Base-by-base conservation (phyloP, 2,888 invertebrate genomes). In the Galerucella pusilla region DNA sequence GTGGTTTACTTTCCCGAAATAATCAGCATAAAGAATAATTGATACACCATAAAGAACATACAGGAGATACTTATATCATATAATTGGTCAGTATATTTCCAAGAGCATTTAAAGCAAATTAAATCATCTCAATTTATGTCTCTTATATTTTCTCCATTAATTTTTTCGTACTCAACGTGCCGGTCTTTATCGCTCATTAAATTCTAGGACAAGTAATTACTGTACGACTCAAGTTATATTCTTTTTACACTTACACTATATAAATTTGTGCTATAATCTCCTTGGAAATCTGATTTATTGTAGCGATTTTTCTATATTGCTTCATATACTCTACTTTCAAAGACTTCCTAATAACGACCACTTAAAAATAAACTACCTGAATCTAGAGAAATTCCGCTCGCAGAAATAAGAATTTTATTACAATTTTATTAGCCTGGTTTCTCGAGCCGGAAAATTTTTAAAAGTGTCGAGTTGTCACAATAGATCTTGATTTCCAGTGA, bases 251-350 rank as follows among this genome's bases (percentile, higher is more conserved):
- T 57, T 1, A 20, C 20, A 11, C 20, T 57, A 57, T 57, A 57
- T 57, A 16, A 57, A 57, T 57, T 57, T 57, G 9, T 20, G 20
- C 10, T 57, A 57, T 16, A 57, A 57, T 57, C 20, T 57, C 16
- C 57, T 57, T 20, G 57, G 57, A 57, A 57, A 57, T 57, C 57
- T 57, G 57, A 57, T 57, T 57, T 57, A 57, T 57, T 57, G 57
- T 57, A 57, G 57, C 57, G 20, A 57, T 57, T 57, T 57, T 57
- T 57, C 57, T 57, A 16, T 57, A 57, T 20, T 57, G 57, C 57
- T 57, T 20, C 57, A 57, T 57, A 57, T 57, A 57, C 20, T 57
- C 57, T 16, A 20, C 57, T 16, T 57, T 57, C 16, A 57, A 57
- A 57, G 57, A 57, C 10, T 57, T 57, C 1, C 16, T 57, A 20